A percentile compares a stretch with the other conserved stretches of the same genome.
Conservation (phyloP, 1,140 invertebrate genomes). For the Brachionus calyciflorus region DNA sequence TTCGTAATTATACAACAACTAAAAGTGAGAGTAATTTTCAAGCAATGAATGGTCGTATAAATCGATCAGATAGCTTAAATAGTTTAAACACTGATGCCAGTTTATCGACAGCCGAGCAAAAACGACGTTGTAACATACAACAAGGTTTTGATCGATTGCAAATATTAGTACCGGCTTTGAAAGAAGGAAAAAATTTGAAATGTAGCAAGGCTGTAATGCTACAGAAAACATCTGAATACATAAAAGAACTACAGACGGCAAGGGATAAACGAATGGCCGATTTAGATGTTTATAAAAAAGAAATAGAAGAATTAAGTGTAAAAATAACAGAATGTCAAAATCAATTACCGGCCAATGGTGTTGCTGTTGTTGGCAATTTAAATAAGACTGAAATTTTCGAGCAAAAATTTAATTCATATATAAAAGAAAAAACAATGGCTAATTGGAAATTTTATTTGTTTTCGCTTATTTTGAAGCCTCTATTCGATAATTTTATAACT, state of each 20-base stretch:
- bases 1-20: not conserved
- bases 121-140: conserved; percentile 91
- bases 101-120: conserved; percentile 80
- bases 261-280: conserved; percentile 81
- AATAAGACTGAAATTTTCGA: conserved; percentile 76
- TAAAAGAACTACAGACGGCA: conserved; percentile 80
- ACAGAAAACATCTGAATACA: conserved; percentile 75
- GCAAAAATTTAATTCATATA: conserved; percentile 90
- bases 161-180: conserved; percentile 80
- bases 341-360: conserved; percentile 88
- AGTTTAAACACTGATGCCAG: conserved; percentile 22
- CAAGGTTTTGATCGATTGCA: conserved; percentile 92
- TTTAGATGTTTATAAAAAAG: conserved; percentile 74
- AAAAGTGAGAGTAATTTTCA: not conserved
- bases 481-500: conserved; percentile 82
- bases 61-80: conserved; percentile 17
- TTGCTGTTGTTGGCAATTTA: conserved; percentile 73
- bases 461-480: conserved; percentile 79
- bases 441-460: conserved; percentile 91
- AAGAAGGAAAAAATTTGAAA: conserved; percentile 84
- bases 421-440: conserved; percentile 75
- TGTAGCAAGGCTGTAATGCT: conserved; percentile 85
- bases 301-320: conserved; percentile 79
- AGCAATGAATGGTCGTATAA: not conserved
- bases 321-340: conserved; percentile 71